A percentile compares a stretch with the other conserved stretches of the same genome.
These are phyloP conservation scores for Graptemys geographica DNA, from an alignment of 2,797 vertebrate species.

Conservation along the genomic window DNA sequence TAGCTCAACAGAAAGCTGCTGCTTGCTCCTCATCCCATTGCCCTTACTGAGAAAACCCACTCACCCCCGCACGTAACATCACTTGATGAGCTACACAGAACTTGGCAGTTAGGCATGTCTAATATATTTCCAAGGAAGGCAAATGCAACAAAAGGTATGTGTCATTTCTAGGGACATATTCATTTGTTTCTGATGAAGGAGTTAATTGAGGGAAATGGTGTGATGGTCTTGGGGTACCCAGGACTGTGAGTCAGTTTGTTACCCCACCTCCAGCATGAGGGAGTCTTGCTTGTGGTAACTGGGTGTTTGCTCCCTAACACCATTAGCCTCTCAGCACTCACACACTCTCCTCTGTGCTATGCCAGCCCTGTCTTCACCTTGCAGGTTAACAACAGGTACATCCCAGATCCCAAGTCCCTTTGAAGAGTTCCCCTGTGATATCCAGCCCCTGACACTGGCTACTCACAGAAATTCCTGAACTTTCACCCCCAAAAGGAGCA, in stretches of 20 bases:
- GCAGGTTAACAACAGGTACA: background rate
- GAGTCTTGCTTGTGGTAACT: background rate
- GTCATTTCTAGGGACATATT: background rate
- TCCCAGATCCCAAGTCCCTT: too few relatives aligned
- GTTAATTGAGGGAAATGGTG: slow-evolving; percentile 32
- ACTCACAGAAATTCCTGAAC: too few relatives aligned
- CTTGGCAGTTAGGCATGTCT: background rate
- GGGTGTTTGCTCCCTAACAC: background rate
- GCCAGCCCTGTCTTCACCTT: background rate
- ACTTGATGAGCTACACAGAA: background rate
- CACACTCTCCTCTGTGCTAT: background rate
- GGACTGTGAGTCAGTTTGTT: background rate
- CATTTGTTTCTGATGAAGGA: background rate
- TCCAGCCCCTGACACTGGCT: too few relatives aligned
- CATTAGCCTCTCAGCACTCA: background rate
- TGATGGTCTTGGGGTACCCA: background rate
- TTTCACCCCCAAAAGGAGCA: too few relatives aligned
- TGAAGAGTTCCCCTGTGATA: too few relatives aligned
- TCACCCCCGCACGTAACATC: accelerated
- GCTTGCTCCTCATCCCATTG: background rate
- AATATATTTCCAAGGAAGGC: background rate
- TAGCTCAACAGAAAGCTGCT: background rate
- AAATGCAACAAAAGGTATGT: background rate
- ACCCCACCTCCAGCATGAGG: background rate
- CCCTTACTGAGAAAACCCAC: background rate